phyloP scores from a whole-genome alignment of 37 sponge, comb jelly and placozoan species.

The Cliona cf. orientalis region DNA sequence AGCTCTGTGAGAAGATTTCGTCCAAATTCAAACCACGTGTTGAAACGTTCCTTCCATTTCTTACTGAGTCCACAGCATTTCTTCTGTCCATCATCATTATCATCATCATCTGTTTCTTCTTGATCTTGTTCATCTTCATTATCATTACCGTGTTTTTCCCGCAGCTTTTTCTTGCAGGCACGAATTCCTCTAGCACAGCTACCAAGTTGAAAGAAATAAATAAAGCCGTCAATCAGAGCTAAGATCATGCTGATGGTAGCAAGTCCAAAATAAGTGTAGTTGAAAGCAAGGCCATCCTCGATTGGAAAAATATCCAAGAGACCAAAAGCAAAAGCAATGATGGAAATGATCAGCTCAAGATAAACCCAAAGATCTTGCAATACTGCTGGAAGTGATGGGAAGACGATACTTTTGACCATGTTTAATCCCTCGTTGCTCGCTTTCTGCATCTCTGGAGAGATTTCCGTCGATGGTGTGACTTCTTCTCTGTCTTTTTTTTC shows the following conservation, averaged over 20 bases:
- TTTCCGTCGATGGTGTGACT: not conserved
- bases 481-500: not conserved
- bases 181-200: conserved; percentile 12
- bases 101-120: not conserved
- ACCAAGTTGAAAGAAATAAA: conserved; percentile 37
- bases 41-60: not conserved
- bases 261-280: conserved; percentile 14
- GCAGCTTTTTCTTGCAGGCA: not conserved
- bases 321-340: conserved; percentile 24
- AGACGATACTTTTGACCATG: conserved; percentile 30
- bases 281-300: conserved; percentile 10
- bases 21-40: conserved; percentile 40
- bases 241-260: conserved; percentile 16
- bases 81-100: not conserved
- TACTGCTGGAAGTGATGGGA: conserved; percentile 36
- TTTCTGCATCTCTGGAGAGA: conserved; percentile 15
- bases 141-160: not conserved
- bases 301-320: not conserved
- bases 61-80: not conserved
- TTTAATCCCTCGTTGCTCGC: conserved; percentile 19
- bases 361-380: conserved; percentile 50
- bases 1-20: conserved; percentile 46
- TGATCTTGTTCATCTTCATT: not conserved
- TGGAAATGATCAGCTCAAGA: conserved; percentile 31
- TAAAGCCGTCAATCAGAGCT: conserved; percentile 42